These are phyloP conservation scores for Alfaro cultratus DNA, from an alignment of 2,797 vertebrate genomes.

Conservation along the genomic window DNA sequence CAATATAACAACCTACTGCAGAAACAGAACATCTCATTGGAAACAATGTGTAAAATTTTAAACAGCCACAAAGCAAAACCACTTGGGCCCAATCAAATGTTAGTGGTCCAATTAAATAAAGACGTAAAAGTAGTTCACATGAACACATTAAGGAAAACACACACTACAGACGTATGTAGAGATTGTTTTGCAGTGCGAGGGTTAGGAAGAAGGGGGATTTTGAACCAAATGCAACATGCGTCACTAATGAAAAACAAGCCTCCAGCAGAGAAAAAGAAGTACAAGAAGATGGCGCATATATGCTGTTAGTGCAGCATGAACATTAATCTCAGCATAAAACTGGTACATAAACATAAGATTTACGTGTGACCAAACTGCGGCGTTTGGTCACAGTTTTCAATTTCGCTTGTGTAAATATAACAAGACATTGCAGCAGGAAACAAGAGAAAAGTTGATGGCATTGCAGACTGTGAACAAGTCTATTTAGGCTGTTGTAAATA, in stretches of 20 bases:
- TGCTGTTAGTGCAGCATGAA: not conserved
- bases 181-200: not conserved
- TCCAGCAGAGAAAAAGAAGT: not conserved
- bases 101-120: not conserved
- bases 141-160: not conserved
- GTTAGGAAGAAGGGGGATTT: not conserved
- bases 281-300: not conserved
- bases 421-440: not conserved
- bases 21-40: not conserved
- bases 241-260: not conserved
- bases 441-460: not conserved
- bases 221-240: not conserved
- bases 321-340: not conserved
- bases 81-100: constrained; percentile 4
- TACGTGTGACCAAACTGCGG: not conserved
- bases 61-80: not conserved
- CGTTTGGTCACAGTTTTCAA: not conserved
- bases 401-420: not conserved
- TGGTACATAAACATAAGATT: not conserved
- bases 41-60: not conserved
- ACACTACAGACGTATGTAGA: not conserved
- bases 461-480: not conserved
- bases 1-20: not conserved
- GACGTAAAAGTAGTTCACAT: not conserved
- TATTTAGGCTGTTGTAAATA: not conserved